These are phyloP conservation scores for Ostrea denselamellosa DNA, from an alignment of 1,140 invertebrate species.

Conservation along the genomic window DNA sequence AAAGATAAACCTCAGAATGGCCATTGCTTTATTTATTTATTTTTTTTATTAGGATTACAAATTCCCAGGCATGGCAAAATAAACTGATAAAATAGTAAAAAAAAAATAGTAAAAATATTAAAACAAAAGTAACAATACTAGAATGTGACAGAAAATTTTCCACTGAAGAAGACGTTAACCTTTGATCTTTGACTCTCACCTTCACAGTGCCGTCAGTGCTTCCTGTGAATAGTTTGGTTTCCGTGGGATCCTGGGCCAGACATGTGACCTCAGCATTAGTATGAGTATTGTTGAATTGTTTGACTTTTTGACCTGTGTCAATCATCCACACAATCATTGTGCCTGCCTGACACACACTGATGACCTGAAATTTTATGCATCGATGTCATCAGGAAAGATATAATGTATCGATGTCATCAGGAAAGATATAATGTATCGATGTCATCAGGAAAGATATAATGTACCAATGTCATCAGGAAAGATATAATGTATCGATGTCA, in stretches of 20 bases:
- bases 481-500: not conserved
- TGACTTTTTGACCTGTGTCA: slow-evolving; percentile 79
- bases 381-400: no score
- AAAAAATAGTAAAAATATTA: no score
- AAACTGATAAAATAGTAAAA: no score
- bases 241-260: slow-evolving; percentile 74
- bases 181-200: slow-evolving; percentile 59
- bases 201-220: slow-evolving; percentile 78
- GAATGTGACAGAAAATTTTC: no score
- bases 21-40: no score
- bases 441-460: not conserved
- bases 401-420: not conserved
- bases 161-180: not conserved
- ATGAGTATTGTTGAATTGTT: slow-evolving; percentile 75
- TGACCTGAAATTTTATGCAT: slow-evolving; percentile 68
- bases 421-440: not conserved
- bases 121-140: no score
- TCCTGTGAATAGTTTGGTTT: slow-evolving; percentile 74
- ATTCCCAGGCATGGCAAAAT: no score
- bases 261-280: slow-evolving; percentile 76
- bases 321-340: slow-evolving; percentile 78
- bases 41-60: no score
- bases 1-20: no score
- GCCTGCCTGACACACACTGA: slow-evolving; percentile 76
- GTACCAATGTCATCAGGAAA: no score